Evolutionary conservation across 2,113 vertebrate genomes (phyloP).

Genomic region (Copsychus sechellarum): DNA sequence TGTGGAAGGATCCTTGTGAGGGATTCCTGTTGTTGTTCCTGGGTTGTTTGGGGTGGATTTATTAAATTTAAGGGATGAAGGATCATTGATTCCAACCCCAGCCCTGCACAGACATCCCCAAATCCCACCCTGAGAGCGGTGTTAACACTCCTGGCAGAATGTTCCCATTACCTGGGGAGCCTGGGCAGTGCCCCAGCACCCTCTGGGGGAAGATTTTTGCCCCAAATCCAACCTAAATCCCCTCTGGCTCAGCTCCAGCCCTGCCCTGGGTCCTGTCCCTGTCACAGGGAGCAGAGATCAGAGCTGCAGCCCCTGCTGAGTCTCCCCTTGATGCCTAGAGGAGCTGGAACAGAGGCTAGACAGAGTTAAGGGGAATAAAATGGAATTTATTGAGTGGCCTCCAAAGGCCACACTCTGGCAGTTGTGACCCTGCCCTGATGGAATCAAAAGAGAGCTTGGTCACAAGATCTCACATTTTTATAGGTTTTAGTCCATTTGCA

Average conservation of each 20-base stretch:
- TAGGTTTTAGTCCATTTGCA: no score
- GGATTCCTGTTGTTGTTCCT: not conserved
- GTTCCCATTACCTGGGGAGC: not conserved
- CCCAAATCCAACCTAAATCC: not conserved
- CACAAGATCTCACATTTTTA: no score
- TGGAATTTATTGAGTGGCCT: no score
- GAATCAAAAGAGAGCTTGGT: no score
- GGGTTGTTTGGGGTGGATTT: not conserved
- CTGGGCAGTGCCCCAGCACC: not conserved
- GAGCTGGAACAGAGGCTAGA: no score
- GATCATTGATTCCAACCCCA: not conserved
- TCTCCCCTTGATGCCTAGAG: no score
- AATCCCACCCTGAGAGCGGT: not conserved
- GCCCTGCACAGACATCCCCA: not conserved
- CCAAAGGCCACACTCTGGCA: no score
- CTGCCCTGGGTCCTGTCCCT: not conserved
- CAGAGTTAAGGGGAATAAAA: no score
- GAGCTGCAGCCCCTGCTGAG: not conserved
- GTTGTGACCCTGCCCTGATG: no score
- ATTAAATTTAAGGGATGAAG: not conserved
- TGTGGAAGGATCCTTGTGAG: not conserved
- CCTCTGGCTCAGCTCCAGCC: not conserved
- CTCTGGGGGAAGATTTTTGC: not conserved
- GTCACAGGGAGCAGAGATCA: not conserved
- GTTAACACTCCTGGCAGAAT: not conserved